Base-by-base conservation (phyloP, 2,888 invertebrate species). In the Microctonus hyperodae region DNA sequence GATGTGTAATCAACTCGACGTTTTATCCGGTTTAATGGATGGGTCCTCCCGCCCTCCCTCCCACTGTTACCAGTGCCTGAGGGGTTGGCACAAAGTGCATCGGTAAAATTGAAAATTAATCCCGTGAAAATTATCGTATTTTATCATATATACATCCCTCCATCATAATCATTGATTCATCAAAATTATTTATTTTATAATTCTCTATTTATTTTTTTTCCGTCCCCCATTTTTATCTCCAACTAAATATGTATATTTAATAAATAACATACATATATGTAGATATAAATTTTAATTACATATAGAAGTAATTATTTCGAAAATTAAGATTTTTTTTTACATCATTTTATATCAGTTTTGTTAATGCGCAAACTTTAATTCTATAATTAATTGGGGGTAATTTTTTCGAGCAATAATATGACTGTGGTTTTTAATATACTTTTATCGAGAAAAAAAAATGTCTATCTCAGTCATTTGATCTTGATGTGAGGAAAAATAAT, bases 1-100 rank as follows among this genome's bases (percentile, higher is more conserved):
- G 70, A 68, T 64, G 66, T 63, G 64, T 33, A 59, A 69, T 64
- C 67, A 57, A 66, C 57, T 56, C 66, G 63, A 61, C 50, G 48
- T 58, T 67, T 68, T 68, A 64, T 66, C 59, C 68, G 37, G 69
- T 65, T 63, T 60, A 60, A 60, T 60, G 48, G 48, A 55, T 28
- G 28, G 20, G n/a, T n/a, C n/a, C 48, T 48, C 44, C 44, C 16
- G n/a, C n/a, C n/a, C 16, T 28, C 28, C 28, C 48, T 48, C 16
- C 9, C 16, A n/a, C 16, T 16, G 16, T n/a, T 16, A 44, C 44
- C 16, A 7, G 2, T 44, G 44, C 44, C 44, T 44, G 16, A 16
- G 44, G 44, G 44, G 40, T n/a, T 22, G 20, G 59, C 48, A 44
- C 40, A 60, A 60, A 60, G 59, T 60, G 59, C 59, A 60, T 28